These are phyloP conservation scores for Pseudomugil gertrudae DNA, from an alignment of 2,797 vertebrate species.

Conservation along the genomic window DNA sequence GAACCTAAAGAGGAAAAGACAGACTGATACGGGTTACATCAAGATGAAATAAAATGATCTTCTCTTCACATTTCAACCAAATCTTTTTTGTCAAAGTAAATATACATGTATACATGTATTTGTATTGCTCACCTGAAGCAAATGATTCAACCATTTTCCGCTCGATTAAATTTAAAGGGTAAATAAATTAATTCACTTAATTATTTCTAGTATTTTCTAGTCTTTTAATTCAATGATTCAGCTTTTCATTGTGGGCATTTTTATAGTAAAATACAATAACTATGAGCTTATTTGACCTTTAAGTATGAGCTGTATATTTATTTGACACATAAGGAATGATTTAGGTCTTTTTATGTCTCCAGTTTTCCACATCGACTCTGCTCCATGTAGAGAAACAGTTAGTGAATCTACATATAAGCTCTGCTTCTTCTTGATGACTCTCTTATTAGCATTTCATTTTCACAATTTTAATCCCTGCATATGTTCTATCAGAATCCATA, in stretches of 20 bases:
- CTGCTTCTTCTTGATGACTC: conserved; percentile 42
- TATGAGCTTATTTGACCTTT: conserved; percentile 5
- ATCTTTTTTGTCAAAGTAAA: conserved; percentile 3
- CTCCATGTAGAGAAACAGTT: conserved; percentile 24
- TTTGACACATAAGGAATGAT: conserved; percentile 11
- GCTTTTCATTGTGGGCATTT: conserved; percentile 8
- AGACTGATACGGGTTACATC: background rate
- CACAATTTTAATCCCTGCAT: conserved; percentile 54
- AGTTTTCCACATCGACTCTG: background rate
- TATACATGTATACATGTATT: background rate
- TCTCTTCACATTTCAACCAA: conserved; percentile 12
- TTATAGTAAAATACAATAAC: background rate
- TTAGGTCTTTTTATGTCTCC: background rate
- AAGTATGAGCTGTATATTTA: background rate
- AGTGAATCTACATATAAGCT: conserved; percentile 18
- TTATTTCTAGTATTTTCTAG: background rate
- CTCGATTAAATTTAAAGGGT: conserved; percentile 20
- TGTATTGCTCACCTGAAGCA: conserved; percentile 25
- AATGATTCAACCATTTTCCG: conserved; percentile 6
- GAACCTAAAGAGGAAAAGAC: background rate
- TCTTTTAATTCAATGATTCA: background rate
- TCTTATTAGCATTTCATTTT: conserved; percentile 62
- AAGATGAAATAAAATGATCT: background rate
- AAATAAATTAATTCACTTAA: conserved; percentile 3
- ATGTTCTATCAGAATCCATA: conserved; percentile 41